Base-by-base conservation (phyloP, 1,140 invertebrate genomes). In the Drosophila watanabei region DNA sequence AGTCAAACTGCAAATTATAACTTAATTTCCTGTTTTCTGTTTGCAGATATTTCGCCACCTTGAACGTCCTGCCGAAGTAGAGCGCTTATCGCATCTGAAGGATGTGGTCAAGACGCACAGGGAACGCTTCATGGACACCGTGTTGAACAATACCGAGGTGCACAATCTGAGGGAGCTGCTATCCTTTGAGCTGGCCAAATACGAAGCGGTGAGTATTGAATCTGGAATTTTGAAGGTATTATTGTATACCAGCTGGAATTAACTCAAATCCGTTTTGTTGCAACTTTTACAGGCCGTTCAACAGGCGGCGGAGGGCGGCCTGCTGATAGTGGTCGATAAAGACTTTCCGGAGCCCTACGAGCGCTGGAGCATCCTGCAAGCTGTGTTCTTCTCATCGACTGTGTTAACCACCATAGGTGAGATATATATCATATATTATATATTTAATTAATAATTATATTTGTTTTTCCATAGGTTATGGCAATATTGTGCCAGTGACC, bases 401-500 rank as follows among this genome's bases (percentile, higher is more conserved):
- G 96, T 97, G 76, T 94, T 97, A 82, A 97, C 97, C 39, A 97
- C 97, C 37, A 97, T 97, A 93, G 96, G 96, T 96, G 93, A 94
- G 24, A 4, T 16, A n/a, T 14, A 48, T 16, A 28, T 0, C 1
- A 48, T 48, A 24, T 3, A 14, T 3, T 51, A 33, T 18, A 18
- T 13, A 32, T 11, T n/a, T n/a, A 30, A 48, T 11, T 33, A 18
- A 33, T 13, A 13, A 13, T 13, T 52, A 33, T 81, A 48, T 94
- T 32, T 4, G 18, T 6, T 9, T 94, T 72, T 92, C 0, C 20
- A 3, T 14, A 98, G 98, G 98, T 65, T 99, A 99, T 93, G 98
- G 98, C 51, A 98, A 99, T 92, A 97, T 99, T 75, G 97, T 98
- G 14, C 98, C 98, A 2, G 96, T 96, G 37, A 99, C 98, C 5